Percentiles rank a stretch among this genome's conserved stretches.
Evolutionary conservation across 2,113 vertebrate genomes (phyloP).

Genomic region (Ameiurus melas): DNA sequence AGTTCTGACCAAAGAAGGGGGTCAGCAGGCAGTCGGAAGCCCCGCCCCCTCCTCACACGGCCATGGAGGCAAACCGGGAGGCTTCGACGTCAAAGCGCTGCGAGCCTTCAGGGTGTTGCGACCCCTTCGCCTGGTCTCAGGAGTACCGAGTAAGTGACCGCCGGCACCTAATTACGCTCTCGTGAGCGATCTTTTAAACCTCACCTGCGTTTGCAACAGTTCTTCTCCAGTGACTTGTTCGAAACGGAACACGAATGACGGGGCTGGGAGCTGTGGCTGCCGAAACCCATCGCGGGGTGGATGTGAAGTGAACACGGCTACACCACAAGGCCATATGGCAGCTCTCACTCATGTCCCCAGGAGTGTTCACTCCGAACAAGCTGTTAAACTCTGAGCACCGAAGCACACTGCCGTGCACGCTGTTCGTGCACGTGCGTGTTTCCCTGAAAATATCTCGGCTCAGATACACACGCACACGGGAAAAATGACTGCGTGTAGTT

Average conservation of each 20-base stretch:
- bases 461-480: not conserved
- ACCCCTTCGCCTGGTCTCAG: slow-evolving; percentile 98
- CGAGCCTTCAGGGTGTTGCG: slow-evolving; percentile 97
- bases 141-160: slow-evolving; percentile 94
- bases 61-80: slow-evolving; percentile 88
- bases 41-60: slow-evolving; percentile 75
- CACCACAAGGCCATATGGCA: slow-evolving; percentile 57
- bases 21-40: slow-evolving; percentile 38
- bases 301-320: slow-evolving; percentile 33
- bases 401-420: slow-evolving; percentile 37
- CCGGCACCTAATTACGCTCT: not conserved
- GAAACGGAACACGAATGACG: not conserved
- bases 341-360: slow-evolving; percentile 45
- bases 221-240: not conserved
- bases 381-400: slow-evolving; percentile 49
- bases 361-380: slow-evolving; percentile 53
- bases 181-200: not conserved
- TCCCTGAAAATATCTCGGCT: not conserved
- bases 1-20: slow-evolving; percentile 91
- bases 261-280: not conserved
- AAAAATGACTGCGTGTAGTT: too few relatives aligned
- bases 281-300: not conserved
- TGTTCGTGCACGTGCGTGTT: slow-evolving; percentile 9
- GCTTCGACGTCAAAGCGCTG: slow-evolving; percentile 99
- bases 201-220: not conserved